These are phyloP conservation scores for Brachystomella parvula DNA, from an alignment of 1,140 invertebrate species.

Conservation along the genomic window DNA sequence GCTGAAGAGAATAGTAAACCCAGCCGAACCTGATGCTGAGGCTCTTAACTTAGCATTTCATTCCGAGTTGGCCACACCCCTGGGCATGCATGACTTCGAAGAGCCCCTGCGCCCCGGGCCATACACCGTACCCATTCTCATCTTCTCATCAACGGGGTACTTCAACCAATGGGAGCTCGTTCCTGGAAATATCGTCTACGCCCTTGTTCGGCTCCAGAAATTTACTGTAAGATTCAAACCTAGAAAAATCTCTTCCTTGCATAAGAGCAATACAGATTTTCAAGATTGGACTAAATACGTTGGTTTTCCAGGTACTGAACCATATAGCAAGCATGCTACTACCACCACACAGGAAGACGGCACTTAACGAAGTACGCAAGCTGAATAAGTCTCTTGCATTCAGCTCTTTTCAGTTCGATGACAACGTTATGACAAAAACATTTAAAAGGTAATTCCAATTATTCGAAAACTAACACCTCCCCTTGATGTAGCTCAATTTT, in stretches of 20 bases:
- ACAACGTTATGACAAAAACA: conserved; percentile 38
- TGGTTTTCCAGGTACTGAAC: conserved; percentile 26
- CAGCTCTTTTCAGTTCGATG: conserved; percentile 29
- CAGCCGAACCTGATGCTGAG: conserved; percentile 29
- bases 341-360: conserved; percentile 35
- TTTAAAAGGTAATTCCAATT: conserved; percentile 28
- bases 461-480: neutral
- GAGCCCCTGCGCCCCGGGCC: conserved; percentile 32
- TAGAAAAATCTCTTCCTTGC: neutral
- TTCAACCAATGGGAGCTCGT: conserved; percentile 34
- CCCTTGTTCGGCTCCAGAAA: conserved; percentile 32
- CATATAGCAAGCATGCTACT: conserved; percentile 31
- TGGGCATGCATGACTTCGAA: conserved; percentile 37
- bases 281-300: neutral
- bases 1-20: neutral
- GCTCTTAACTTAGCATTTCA: conserved; percentile 35
- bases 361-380: conserved; percentile 35
- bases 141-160: conserved; percentile 27
- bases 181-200: conserved; percentile 36
- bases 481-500: neutral
- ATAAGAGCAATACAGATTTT: neutral
- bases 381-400: conserved; percentile 33
- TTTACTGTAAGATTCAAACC: conserved; percentile 28
- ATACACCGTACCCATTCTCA: conserved; percentile 31
- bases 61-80: conserved; percentile 33